Base-by-base conservation (phyloP, 2,888 invertebrate genomes). In the Synanthedon myopaeformis region DNA sequence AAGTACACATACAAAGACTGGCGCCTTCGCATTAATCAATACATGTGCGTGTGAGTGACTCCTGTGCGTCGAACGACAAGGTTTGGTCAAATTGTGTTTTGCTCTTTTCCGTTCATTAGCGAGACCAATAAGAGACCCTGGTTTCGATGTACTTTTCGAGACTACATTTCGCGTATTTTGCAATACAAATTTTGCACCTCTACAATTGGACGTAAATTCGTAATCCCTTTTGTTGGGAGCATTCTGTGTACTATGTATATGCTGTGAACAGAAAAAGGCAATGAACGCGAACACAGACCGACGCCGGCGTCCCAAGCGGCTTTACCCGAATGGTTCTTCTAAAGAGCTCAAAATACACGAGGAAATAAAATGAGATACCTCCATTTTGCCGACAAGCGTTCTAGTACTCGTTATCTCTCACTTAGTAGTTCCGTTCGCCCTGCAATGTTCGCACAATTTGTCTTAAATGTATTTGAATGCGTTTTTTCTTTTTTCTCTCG, bases 11-110 rank as follows among this genome's bases (percentile, higher is more conserved):
- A 81, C 76, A 74, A 61, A 77, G 78, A 80, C 77, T 78, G 79
- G 79, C 82, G 85, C 82, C 84, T 81, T 88, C 90, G 82, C 82
- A 74, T 76, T 82, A 81, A 84, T 90, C 90, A 91, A 89, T 90
- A 91, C 90, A 90, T 91, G 90, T 91, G 90, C 87, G 87, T 90
- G 90, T 90, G 90, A 90, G 91, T 90, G 88, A 82, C 74, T 72
- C 71, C 70, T 74, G 70, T 69, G 67, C 74, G 70, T 72, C 70
- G 69, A 70, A 68, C 70, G 76, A 73, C 66, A 60, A 66, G 62
- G 59, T 65, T 64, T 57, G 61, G 62, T 61, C 52, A 58, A 62
- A 55, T 63, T 61, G 72, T 66, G 67, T 58, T 53, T 71, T 69
- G 76, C 74, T 78, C 75, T 75, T 77, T 72, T 73, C 79, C 76